Base-by-base conservation (phyloP, 2,797 vertebrate genomes). In the Parambassis ranga region DNA sequence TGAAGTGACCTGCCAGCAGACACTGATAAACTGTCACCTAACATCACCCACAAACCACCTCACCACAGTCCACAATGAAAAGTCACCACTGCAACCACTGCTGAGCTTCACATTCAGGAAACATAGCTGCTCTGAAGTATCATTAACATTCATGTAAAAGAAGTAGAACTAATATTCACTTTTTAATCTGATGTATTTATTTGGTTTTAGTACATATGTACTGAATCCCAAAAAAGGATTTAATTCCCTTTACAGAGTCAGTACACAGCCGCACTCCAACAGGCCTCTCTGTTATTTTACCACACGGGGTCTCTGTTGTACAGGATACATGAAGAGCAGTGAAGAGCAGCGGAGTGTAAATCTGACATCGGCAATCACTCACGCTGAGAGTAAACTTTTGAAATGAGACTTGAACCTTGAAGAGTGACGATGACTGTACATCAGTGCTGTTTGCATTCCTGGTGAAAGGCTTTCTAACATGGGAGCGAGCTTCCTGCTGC, bases 221-320 rank as follows among this genome's bases (percentile, higher is more conserved):
- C n/a, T n/a, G n/a, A n/a, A n/a, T n/a, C n/a, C n/a, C n/a, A n/a
- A n/a, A n/a, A n/a, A n/a, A n/a, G n/a, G n/a, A n/a, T n/a, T n/a
- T n/a, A n/a, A n/a, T n/a, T n/a, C n/a, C n/a, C n/a, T n/a, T n/a
- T n/a, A n/a, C n/a, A n/a, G n/a, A n/a, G n/a, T n/a, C n/a, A n/a
- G n/a, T n/a, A n/a, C n/a, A n/a, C n/a, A n/a, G n/a, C n/a, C n/a
- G n/a, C n/a, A n/a, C n/a, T n/a, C n/a, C n/a, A n/a, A n/a, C n/a
- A n/a, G n/a, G n/a, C n/a, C n/a, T 8, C 9, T 31, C 7, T 31
- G 4, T 16, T 13, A 10, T 28, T 14, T 38, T 14, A 53, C 49
- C 67, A 52, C 53, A 35, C 1, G 67, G 35, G 22, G 52, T 24
- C 52, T 10, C 33, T 24, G 3, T 47, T 58, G 39, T 23, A 16